Percentiles rank a stretch among this genome's conserved stretches.
These are phyloP conservation scores for Cyrtonyx montezumae DNA, from an alignment of 2,113 vertebrate species.

Conservation along the genomic window DNA sequence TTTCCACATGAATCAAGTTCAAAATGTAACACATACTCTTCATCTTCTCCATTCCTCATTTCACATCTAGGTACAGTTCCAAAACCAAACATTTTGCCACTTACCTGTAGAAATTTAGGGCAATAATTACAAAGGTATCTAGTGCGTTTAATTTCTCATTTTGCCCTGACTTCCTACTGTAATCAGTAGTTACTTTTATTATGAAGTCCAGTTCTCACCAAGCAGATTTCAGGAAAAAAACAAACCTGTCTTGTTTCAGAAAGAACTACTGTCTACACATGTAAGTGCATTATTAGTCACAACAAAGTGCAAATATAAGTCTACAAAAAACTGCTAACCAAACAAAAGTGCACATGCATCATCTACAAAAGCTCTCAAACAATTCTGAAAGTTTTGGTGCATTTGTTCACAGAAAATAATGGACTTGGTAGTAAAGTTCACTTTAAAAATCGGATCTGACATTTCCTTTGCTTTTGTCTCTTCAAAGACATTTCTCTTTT, in stretches of 20 bases:
- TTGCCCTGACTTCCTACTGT: not conserved
- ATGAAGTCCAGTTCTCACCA: not conserved
- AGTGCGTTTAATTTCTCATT: not conserved
- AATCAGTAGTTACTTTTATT: not conserved
- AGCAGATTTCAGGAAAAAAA: conserved; percentile 9
- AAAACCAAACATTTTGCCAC: not conserved
- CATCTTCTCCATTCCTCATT: not conserved
- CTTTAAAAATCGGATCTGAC: conserved; percentile 70
- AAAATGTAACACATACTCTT: not conserved
- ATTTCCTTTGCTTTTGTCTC: conserved; percentile 67
- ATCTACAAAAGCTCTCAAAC: conserved; percentile 73
- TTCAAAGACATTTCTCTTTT: conserved; percentile 67
- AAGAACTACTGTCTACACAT: conserved; percentile 13
- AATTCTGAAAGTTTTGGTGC: conserved; percentile 63
- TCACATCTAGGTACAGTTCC: not conserved
- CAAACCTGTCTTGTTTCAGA: not conserved
- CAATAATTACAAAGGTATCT: not conserved
- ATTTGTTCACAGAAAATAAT: conserved; percentile 63
- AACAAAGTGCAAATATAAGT: conserved; percentile 40
- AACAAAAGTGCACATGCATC: conserved; percentile 8
- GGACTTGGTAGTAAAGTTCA: conserved; percentile 68
- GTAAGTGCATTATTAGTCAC: conserved; percentile 39
- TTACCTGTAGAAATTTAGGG: not conserved
- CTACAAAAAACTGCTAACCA: conserved; percentile 5
- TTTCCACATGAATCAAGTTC: not conserved